phyloP scores from a whole-genome alignment of 2,113 vertebrate species.

The Excalfactoria chinensis region DNA sequence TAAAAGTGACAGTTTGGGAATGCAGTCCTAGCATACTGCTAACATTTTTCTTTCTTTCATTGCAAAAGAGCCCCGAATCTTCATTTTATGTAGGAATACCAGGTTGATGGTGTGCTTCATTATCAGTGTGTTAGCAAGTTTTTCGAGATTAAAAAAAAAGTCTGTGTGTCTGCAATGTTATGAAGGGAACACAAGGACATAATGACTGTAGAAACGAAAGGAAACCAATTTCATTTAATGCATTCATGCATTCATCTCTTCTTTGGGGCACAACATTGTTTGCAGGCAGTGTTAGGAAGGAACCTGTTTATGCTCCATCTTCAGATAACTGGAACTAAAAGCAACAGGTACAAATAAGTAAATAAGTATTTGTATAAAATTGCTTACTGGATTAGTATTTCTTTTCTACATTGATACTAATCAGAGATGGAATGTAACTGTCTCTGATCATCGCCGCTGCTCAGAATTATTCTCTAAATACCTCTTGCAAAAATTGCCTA shows the following conservation, averaged over 20 bases:
- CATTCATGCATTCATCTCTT: background rate
- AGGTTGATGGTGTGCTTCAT: background rate
- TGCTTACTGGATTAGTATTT: background rate
- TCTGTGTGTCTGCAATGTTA: background rate
- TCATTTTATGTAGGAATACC: background rate
- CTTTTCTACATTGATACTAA: background rate
- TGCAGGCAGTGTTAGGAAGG: background rate
- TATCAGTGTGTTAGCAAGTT: background rate
- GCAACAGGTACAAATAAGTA: background rate
- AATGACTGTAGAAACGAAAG: background rate
- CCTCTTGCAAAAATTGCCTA: background rate
- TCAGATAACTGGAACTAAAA: background rate
- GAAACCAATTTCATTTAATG: background rate
- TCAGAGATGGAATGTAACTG: background rate
- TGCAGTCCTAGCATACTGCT: background rate
- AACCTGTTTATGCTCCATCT: background rate
- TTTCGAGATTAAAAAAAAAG: background rate
- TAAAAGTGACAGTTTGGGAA: background rate
- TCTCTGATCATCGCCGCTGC: background rate
- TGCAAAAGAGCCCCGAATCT: background rate
- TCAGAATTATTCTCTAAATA: background rate
- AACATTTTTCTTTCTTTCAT: background rate
- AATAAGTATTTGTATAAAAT: background rate
- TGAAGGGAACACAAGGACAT: too few species aligned
- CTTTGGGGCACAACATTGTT: background rate